These are phyloP conservation scores for Agelastica alni DNA, from an alignment of 2,888 invertebrate species.

Conservation along the genomic window DNA sequence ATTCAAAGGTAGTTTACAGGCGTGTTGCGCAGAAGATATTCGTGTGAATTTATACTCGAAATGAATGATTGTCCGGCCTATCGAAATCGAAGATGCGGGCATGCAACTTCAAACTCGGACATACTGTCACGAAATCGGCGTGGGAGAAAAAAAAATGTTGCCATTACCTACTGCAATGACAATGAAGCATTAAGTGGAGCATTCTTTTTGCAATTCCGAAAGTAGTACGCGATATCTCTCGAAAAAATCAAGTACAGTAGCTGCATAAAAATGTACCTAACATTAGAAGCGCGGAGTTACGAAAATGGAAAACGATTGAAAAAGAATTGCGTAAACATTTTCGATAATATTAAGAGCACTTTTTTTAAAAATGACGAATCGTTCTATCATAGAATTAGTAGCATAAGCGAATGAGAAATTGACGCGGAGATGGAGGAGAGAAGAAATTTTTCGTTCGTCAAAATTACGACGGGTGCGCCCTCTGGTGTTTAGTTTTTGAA, in stretches of 20 bases:
- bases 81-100: slow-evolving; percentile 1
- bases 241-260: slow-evolving; percentile 15
- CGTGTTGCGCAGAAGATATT: too few relatives aligned
- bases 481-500: too few relatives aligned
- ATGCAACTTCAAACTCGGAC: slow-evolving; percentile 8
- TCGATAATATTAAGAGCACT: too few relatives aligned
- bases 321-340: background rate
- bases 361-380: too few relatives aligned
- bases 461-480: too few relatives aligned
- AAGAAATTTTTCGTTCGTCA: too few relatives aligned
- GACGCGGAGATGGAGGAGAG: too few relatives aligned
- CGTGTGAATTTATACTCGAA: too few relatives aligned
- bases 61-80: background rate
- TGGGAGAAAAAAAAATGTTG: slow-evolving; percentile 18
- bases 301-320: background rate
- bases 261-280: slow-evolving; percentile 5
- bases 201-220: slow-evolving; percentile 16
- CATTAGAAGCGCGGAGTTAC: background rate
- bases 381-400: too few relatives aligned
- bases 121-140: slow-evolving; percentile 12
- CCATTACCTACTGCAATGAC: slow-evolving; percentile 6
- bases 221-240: slow-evolving; percentile 14
- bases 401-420: too few relatives aligned
- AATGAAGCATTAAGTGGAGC: slow-evolving; percentile 18
- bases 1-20: too few relatives aligned